Percentiles rank a stretch among this genome's conserved stretches.
These are phyloP conservation scores for Fragum whitleyi DNA, from an alignment of 2,888 invertebrate genomes.

Conservation along the genomic window DNA sequence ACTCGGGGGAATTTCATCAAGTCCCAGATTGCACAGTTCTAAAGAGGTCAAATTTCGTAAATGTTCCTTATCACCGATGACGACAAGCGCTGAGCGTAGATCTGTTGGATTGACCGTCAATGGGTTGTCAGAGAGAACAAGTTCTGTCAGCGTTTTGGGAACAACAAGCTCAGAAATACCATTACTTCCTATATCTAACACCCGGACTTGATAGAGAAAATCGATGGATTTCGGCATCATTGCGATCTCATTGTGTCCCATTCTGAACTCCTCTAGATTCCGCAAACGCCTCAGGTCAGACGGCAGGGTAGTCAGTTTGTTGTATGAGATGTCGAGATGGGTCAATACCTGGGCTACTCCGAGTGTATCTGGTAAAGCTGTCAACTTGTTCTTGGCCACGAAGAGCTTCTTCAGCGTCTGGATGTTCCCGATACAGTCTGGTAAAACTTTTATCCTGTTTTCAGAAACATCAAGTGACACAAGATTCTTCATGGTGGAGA, in stretches of 20 bases:
- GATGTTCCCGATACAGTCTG: conserved; percentile 74
- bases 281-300: conserved; percentile 78
- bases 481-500: conserved; percentile 80
- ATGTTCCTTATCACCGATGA: conserved; percentile 82
- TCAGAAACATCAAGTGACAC: conserved; percentile 77
- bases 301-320: conserved; percentile 79
- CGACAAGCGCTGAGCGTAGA: conserved; percentile 75
- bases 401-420: conserved; percentile 77
- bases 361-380: conserved; percentile 73
- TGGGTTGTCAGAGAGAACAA: conserved; percentile 80
- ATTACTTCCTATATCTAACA: conserved; percentile 79
- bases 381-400: conserved; percentile 78
- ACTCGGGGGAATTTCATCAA: conserved; percentile 81
- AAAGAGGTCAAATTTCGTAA: conserved; percentile 78
- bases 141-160: conserved; percentile 78
- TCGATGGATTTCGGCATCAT: conserved; percentile 80
- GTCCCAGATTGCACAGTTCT: conserved; percentile 76
- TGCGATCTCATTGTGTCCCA: conserved; percentile 80
- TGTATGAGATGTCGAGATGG: conserved; percentile 78
- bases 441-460: conserved; percentile 80
- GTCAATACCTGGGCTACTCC: conserved; percentile 79
- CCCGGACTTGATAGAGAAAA: conserved; percentile 78
- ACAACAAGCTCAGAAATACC: conserved; percentile 78
- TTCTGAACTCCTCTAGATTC: conserved; percentile 78
- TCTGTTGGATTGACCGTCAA: conserved; percentile 76